These are phyloP conservation scores for Aleiodes leptofemur DNA, from an alignment of 2,888 invertebrate species.

Conservation along the genomic window DNA sequence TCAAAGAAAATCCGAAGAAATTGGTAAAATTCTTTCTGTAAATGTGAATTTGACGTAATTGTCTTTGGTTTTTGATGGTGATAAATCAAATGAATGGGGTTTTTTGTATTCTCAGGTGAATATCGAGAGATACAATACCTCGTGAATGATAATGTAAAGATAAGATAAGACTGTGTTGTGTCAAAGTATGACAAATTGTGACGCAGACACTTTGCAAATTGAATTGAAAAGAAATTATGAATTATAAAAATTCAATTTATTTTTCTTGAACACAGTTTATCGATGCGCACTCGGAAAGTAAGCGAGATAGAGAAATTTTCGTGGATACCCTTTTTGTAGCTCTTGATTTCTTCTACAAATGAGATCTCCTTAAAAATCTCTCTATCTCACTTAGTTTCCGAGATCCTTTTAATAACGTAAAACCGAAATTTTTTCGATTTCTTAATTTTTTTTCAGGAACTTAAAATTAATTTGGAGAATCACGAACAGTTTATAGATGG, in stretches of 20 bases:
- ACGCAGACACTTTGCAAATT: slow-evolving; percentile 9
- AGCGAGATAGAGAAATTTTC: no score
- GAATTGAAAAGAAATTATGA: background rate
- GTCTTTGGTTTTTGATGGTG: background rate
- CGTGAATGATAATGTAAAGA: slow-evolving; percentile 21
- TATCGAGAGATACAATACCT: slow-evolving; percentile 8
- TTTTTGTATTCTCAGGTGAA: background rate
- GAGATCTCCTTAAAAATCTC: no score
- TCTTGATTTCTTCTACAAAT: no score
- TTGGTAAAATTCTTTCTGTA: background rate
- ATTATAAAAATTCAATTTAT: background rate
- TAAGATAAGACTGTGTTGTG: slow-evolving; percentile 19
- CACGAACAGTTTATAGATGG: background rate
- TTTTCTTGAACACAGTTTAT: background rate
- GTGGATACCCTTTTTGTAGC: no score
- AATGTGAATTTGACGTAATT: background rate
- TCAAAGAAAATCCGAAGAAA: slow-evolving; percentile 2
- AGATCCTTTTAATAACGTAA: no score
- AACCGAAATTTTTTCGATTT: no score
- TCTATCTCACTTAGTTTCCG: no score
- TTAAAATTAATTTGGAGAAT: no score
- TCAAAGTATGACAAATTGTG: slow-evolving; percentile 16
- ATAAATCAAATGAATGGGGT: slow-evolving; percentile 1
- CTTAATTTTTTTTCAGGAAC: no score
- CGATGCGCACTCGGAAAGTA: no score